A percentile compares a stretch with the other conserved stretches of the same genome.
Conservation (phyloP, 2,113 vertebrate species). For the Corythaeola cristata region DNA sequence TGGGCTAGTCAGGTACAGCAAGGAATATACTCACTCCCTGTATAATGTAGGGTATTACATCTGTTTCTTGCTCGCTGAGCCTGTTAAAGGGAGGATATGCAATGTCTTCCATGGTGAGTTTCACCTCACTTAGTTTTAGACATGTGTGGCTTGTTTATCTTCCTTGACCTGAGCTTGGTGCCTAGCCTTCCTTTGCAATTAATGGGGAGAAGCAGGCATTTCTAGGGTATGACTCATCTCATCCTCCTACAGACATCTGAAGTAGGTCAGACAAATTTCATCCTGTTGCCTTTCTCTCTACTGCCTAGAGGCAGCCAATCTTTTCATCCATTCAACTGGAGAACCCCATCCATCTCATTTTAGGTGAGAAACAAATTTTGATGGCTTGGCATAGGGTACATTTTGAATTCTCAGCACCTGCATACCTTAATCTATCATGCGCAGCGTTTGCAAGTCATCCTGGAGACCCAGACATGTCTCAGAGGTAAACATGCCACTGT, state of each 20-base stretch:
- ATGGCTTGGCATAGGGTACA: background rate
- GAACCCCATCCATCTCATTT: background rate
- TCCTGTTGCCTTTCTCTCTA: background rate
- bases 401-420: background rate
- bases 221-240: background rate
- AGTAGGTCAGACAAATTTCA: background rate
- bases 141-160: background rate
- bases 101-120: background rate
- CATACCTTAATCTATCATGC: background rate
- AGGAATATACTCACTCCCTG: background rate
- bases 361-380: background rate
- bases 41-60: fast-evolving
- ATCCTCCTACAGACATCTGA: background rate
- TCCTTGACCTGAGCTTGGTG: background rate
- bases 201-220: background rate
- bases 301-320: background rate
- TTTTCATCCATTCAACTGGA: background rate
- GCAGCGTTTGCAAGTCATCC: background rate
- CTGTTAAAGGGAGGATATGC: background rate
- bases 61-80: background rate
- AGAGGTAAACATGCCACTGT: background rate
- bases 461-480: background rate
- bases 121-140: background rate
- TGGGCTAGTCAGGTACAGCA: background rate
- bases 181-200: background rate